Percentiles rank a stretch among this genome's conserved stretches.
Conservation (phyloP, 2,113 vertebrate genomes). For the Xiphorhynchus elegans region DNA sequence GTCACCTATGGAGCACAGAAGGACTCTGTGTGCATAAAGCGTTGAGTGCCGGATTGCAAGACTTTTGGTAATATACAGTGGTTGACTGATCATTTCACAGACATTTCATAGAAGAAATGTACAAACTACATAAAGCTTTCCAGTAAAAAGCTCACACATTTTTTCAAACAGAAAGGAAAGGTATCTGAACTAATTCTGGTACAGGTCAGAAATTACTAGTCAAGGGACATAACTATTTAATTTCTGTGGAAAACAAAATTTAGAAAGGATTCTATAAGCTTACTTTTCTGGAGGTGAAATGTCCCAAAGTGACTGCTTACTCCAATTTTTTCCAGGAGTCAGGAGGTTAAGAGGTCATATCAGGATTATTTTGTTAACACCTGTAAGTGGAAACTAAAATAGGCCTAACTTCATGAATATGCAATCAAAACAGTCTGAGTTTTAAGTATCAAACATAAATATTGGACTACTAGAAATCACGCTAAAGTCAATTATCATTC, state of each 20-base stretch:
- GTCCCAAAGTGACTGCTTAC: background rate
- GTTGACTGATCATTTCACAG: conserved; percentile 3
- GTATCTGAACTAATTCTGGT: background rate
- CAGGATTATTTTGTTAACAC: background rate
- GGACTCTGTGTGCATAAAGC: conserved; percentile 17
- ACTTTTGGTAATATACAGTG: background rate
- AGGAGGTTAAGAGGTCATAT: background rate
- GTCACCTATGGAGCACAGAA: conserved; percentile 7
- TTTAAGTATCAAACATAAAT: background rate
- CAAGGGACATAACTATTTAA: background rate
- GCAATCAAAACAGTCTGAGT: background rate
- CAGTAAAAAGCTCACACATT: background rate
- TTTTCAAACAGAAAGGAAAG: background rate
- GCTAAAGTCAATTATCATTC: background rate
- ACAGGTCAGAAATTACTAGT: background rate
- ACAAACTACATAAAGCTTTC: background rate
- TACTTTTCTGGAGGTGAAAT: background rate
- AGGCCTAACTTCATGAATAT: background rate
- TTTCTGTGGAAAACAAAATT: background rate
- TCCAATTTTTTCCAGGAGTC: background rate
- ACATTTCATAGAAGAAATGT: conserved; percentile 43
- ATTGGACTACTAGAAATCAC: background rate
- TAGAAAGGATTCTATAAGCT: background rate
- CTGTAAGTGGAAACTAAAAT: background rate
- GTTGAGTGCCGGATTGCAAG: background rate